Evolutionary conservation across 2,113 vertebrate species (phyloP).

Genomic region (Psilopsiagon aymara): DNA sequence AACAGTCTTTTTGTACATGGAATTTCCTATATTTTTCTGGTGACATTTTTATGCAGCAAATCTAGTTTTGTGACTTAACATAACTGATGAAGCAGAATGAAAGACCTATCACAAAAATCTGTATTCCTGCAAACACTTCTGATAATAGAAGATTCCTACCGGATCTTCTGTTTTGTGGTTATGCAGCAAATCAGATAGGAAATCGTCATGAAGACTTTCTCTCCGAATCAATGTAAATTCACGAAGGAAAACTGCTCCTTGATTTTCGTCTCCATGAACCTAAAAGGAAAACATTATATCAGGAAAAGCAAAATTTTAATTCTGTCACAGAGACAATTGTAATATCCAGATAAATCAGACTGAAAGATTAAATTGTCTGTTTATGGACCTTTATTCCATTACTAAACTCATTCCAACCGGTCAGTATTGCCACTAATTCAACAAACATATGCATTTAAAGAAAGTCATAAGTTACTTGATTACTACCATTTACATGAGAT

Average conservation of each 20-base stretch:
- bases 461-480: not conserved
- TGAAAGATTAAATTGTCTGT: not conserved
- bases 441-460: not conserved
- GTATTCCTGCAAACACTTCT: not conserved
- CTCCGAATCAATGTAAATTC: slow-evolving; percentile 92
- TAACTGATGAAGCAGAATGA: not conserved
- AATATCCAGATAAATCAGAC: not conserved
- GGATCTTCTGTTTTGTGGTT: slow-evolving; percentile 87
- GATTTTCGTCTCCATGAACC: slow-evolving; percentile 80
- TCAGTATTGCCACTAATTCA: not conserved
- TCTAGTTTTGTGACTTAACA: not conserved
- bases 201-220: slow-evolving; percentile 89
- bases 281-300: slow-evolving; percentile 64
- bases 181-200: slow-evolving; percentile 80
- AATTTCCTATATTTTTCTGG: not conserved
- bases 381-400: not conserved
- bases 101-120: not conserved
- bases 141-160: slow-evolving; percentile 74
- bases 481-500: not conserved
- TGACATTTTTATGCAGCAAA: not conserved
- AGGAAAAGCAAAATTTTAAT: not conserved
- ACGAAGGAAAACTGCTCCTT: slow-evolving; percentile 90
- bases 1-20: not conserved
- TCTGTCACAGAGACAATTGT: not conserved
- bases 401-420: not conserved